These are phyloP conservation scores for Paradoxurus hermaphroditus DNA, from an alignment of 2,113 vertebrate species.

Conservation along the genomic window DNA sequence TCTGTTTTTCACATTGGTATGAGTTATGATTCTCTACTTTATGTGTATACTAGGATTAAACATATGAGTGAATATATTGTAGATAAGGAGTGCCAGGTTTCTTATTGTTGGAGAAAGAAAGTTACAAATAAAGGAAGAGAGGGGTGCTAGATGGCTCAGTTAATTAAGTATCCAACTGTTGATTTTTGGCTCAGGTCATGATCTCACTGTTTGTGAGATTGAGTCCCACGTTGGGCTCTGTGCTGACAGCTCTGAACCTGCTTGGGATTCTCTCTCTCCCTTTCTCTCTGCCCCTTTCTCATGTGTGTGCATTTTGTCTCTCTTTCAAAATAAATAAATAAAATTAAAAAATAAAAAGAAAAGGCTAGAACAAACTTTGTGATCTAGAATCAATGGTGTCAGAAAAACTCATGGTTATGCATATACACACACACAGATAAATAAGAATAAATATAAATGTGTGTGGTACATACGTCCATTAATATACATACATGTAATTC, in stretches of 20 bases:
- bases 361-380: not conserved
- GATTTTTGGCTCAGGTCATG: no score
- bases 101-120: not conserved
- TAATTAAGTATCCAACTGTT: no score
- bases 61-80: not conserved
- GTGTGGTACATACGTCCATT: not conserved
- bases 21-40: not conserved
- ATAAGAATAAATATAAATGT: not conserved
- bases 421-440: not conserved
- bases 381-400: not conserved
- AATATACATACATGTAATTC: not conserved
- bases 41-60: not conserved
- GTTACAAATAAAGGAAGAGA: not conserved
- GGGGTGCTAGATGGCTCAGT: no score
- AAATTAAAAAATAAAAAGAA: not conserved
- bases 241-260: no score
- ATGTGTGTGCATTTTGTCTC: no score
- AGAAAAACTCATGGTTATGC: not conserved
- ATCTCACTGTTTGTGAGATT: no score
- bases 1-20: not conserved
- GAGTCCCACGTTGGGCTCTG: no score
- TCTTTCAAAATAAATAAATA: no score
- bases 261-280: no score
- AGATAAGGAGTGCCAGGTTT: not conserved
- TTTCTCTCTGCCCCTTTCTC: no score